A percentile compares a stretch with the other conserved stretches of the same genome.
Conservation (phyloP, 2,797 vertebrate genomes). For the Rhincodon typus region DNA sequence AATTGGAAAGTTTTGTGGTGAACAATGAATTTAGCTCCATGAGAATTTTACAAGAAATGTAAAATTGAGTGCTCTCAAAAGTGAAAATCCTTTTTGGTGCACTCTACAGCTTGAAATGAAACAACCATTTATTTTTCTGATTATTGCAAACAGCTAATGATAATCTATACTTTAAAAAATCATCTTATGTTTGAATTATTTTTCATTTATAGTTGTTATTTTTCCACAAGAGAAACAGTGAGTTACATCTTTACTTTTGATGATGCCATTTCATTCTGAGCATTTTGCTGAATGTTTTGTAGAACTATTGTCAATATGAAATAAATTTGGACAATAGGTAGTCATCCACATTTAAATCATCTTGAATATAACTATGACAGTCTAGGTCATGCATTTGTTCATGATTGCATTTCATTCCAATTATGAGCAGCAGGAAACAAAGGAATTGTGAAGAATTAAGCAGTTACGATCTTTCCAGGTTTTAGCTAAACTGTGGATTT, state of each 20-base stretch:
- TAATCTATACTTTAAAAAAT: neutral
- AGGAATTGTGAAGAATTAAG: neutral
- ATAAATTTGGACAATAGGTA: neutral
- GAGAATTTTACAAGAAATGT: neutral
- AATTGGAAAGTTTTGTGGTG: neutral
- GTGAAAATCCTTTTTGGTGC: neutral
- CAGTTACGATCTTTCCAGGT: neutral
- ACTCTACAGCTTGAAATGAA: too few species aligned
- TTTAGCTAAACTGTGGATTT: neutral
- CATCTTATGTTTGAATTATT: neutral
- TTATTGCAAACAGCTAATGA: neutral
- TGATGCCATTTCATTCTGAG: neutral
- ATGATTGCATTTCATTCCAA: neutral
- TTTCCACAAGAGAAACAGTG: neutral
- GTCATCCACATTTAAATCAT: too few species aligned
- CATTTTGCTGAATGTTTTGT: neutral
- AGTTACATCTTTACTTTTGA: neutral
- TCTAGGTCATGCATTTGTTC: too few species aligned
- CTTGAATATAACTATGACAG: too few species aligned
- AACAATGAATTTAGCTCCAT: neutral
- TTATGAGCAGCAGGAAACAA: neutral
- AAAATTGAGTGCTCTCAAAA: neutral
- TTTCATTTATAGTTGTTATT: neutral
- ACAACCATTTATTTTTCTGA: neutral
- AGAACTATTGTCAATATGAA: neutral